Conservation (phyloP, 1,140 invertebrate genomes). For the Dendrolimus kikuchii region DNA sequence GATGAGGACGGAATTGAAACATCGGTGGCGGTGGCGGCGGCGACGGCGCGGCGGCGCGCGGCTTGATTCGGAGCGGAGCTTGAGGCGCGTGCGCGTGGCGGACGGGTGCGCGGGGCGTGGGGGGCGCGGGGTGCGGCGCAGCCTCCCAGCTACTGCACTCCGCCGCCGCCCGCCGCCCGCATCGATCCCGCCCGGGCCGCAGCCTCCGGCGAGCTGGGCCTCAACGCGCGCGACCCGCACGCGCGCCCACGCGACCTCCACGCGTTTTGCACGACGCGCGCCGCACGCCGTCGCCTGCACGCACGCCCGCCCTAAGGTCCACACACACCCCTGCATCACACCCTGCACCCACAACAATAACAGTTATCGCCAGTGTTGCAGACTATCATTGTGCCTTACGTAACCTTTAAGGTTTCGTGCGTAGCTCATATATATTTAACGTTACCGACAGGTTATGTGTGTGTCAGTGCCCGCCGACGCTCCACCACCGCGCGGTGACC, state of each 20-base stretch:
- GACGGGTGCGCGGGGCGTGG: slow-evolving; percentile 17
- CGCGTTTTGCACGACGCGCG: slow-evolving; percentile 13
- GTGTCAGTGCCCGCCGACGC: slow-evolving; percentile 14
- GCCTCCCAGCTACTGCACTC: slow-evolving; percentile 59
- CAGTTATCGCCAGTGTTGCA: slow-evolving; percentile 30
- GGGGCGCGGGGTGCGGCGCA: slow-evolving; percentile 39
- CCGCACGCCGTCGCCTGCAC: slow-evolving; percentile 31
- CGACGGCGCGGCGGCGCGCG: slow-evolving; percentile 18
- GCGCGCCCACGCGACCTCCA: not conserved
- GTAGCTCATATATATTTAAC: slow-evolving; percentile 5
- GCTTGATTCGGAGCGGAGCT: slow-evolving; percentile 23
- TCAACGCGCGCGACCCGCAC: slow-evolving; percentile 36
- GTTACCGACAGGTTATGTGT: slow-evolving; percentile 44
- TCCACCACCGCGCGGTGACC: not conserved
- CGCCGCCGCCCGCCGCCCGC: slow-evolving; percentile 62
- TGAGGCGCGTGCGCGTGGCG: slow-evolving; percentile 19
- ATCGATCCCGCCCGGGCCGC: slow-evolving; percentile 59
- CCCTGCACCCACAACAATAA: slow-evolving; percentile 22
- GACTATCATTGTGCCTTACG: slow-evolving; percentile 54
- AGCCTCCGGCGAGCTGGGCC: slow-evolving; percentile 38
- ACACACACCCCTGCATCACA: slow-evolving; percentile 23
- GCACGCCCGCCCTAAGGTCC: slow-evolving; percentile 26
- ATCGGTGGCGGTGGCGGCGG: slow-evolving; percentile 19
- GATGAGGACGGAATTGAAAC: slow-evolving; percentile 43
- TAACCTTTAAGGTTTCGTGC: slow-evolving; percentile 35